A percentile compares a stretch with the other conserved stretches of the same genome.
phyloP scores from a whole-genome alignment of 1,140 invertebrate species.

The Megalopta genalis region DNA sequence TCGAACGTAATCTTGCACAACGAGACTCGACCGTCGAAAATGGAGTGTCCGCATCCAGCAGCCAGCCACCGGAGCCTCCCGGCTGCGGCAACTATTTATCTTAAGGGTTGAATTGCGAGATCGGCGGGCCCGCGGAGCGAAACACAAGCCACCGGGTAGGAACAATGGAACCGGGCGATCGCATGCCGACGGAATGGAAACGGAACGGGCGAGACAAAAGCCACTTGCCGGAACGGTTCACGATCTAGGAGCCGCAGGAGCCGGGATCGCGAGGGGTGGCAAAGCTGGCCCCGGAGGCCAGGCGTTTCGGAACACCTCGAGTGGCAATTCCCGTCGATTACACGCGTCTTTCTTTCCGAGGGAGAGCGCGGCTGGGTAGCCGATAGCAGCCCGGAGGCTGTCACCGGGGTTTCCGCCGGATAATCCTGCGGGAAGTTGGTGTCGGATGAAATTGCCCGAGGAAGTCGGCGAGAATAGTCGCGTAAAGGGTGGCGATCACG shows the following conservation, averaged over 20 bases:
- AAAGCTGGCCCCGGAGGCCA: not conserved
- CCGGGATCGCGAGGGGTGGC: no score
- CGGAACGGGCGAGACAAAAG: not conserved
- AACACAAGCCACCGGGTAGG: not conserved
- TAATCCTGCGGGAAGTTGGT: constrained; percentile 63
- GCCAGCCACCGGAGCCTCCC: no score
- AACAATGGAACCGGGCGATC: not conserved
- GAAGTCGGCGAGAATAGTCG: constrained; percentile 40
- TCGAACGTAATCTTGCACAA: no score
- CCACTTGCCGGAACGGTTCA: not conserved
- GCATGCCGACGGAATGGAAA: not conserved
- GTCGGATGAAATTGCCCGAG: constrained; percentile 73
- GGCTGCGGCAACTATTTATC: no score
- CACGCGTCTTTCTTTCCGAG: constrained; percentile 43
- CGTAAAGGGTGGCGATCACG: constrained; percentile 10
- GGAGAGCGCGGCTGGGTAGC: not conserved
- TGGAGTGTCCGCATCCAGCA: no score
- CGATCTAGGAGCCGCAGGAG: not conserved
- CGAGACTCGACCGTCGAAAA: no score
- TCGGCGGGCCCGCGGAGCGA: no score
- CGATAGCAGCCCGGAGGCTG: constrained; percentile 10
- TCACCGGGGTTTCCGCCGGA: constrained; percentile 31
- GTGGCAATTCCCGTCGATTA: constrained; percentile 48
- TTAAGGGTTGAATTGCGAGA: no score
- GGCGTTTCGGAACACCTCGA: constrained; percentile 24